A percentile compares a stretch with the other conserved stretches of the same genome.
Evolutionary conservation across 2,888 invertebrate genomes (phyloP).

Genomic region (Agrotis puta): DNA sequence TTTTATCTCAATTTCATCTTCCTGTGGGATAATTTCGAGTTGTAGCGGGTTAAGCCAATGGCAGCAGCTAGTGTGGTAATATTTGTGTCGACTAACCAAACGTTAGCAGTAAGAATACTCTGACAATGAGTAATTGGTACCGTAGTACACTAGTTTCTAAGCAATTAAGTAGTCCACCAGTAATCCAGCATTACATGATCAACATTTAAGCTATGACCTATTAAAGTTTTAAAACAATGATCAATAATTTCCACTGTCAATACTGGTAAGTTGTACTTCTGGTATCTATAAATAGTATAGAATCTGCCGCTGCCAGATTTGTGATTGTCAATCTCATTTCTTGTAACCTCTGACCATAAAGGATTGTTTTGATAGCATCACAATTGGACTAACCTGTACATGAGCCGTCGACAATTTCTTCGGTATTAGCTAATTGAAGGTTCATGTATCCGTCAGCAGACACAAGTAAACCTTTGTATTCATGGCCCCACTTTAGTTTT

Average conservation of each 20-base stretch:
- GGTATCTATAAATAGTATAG: neutral
- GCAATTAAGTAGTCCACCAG: too few species aligned
- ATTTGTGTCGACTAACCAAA: too few species aligned
- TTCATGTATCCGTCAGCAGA: constrained; percentile 99
- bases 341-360: neutral
- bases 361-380: constrained; percentile 22
- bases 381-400: constrained; percentile 93
- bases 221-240: neutral
- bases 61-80: too few species aligned
- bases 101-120: neutral
- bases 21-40: too few species aligned
- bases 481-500: constrained; percentile 99
- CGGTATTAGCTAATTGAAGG: constrained; percentile 98
- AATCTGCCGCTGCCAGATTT: neutral
- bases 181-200: too few species aligned
- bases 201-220: neutral
- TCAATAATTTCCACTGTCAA: neutral
- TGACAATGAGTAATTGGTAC: neutral
- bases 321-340: neutral
- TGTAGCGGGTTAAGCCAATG: too few species aligned
- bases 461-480: constrained; percentile 99
- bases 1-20: too few species aligned
- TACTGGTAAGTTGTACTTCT: neutral
- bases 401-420: constrained; percentile 98
- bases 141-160: too few species aligned